Evolutionary conservation across 2,113 vertebrate genomes (phyloP), one percentile per base, ranked within the genome.

Genomic region (Theristicus caerulescens): DNA sequence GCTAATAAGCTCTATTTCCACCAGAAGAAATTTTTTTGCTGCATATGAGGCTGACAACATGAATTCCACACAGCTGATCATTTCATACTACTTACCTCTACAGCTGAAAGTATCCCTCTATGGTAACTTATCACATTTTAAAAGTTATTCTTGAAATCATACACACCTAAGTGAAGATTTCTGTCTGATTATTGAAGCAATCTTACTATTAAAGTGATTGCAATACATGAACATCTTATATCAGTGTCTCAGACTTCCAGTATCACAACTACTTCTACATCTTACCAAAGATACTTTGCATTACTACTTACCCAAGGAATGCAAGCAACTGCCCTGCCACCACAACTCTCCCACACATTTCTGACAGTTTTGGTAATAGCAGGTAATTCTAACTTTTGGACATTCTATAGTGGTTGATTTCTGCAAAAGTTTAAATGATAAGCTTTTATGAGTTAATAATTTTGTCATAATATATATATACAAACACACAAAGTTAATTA

Each of bases 1-100:
- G 81, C 64, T 92, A 96, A 97, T 79, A 94, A 95, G 73, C 49
- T 77, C 38, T 61, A 71, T 84, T 93, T 86, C 69, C 73, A 93
- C 76, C 79, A 72, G 13, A 21, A 71, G 64, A 36, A 52, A 25
- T 84, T 91, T 71, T 82, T 84, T 54, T 70, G 66, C 72, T 86
- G 51, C 31, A 26, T 65, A 62, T 13, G 51, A 91, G 36, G 64
- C 25, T 83, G 90, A 51, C 2, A 4, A 49, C n/a, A 36, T 46
- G 70, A 96, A 93, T 97, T 94, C 82, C 79, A 86, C 17, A 46
- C 2, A 32, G 52, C 15, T 89, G 62, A 82, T 52, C 85, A 70
- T 46, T 87, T 95, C 54, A 32, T 84, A 34, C 54, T 61, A 62
- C 40, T 90, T 58, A 58, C 66, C 71, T 88, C 61, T 34, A 52